These are phyloP conservation scores for Zaprionus taronus DNA, from an alignment of 1,140 invertebrate species.

Conservation along the genomic window DNA sequence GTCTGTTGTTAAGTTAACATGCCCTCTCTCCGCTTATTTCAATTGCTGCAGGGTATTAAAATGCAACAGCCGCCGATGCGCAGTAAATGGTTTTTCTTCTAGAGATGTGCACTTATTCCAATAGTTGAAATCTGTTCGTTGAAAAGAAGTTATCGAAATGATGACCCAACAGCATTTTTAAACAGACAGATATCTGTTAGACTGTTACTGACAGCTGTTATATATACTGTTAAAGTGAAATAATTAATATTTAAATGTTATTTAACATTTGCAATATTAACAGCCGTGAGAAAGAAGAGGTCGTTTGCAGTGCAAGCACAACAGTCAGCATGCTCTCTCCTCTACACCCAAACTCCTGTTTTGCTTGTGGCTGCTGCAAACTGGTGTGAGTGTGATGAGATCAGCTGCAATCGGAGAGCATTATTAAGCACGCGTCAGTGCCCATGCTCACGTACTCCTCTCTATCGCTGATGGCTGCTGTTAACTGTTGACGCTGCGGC, in stretches of 20 bases:
- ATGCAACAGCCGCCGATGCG: neutral
- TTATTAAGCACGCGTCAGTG: neutral
- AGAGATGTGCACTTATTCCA: neutral
- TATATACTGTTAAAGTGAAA: neutral
- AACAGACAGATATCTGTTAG: neutral
- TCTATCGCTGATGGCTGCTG: conserved; percentile 12
- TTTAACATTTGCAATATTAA: neutral
- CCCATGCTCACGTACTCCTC: conserved; percentile 28
- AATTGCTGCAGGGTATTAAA: neutral
- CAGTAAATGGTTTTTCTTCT: conserved; percentile 2
- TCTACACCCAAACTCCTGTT: neutral
- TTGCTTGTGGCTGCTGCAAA: neutral
- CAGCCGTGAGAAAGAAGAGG: no score
- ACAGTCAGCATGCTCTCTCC: no score
- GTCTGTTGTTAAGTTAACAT: neutral
- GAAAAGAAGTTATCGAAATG: neutral
- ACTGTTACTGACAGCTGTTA: neutral
- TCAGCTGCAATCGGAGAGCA: neutral
- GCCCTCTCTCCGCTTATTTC: neutral
- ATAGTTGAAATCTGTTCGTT: neutral
- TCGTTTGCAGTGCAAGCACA: no score
- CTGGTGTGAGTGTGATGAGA: neutral
- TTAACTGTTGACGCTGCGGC: conserved; percentile 13
- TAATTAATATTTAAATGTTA: neutral
- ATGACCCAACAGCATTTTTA: neutral